A percentile compares a stretch with the other conserved stretches of the same genome.
These are phyloP conservation scores for Ariolimax columbianus DNA, from an alignment of 2,888 invertebrate genomes.

Conservation along the genomic window DNA sequence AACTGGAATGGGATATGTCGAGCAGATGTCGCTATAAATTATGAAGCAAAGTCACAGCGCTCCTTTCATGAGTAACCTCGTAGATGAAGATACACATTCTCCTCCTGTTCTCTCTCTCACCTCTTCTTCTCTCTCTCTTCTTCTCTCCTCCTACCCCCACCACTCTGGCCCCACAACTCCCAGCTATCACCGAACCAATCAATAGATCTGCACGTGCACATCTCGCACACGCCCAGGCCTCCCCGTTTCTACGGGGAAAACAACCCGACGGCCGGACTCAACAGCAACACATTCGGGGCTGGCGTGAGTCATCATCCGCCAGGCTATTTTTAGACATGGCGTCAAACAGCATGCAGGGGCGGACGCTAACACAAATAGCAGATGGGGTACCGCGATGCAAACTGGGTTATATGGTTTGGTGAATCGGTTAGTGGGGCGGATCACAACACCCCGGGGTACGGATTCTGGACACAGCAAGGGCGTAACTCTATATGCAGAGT, in stretches of 20 bases:
- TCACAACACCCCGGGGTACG: too few species aligned
- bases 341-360: neutral
- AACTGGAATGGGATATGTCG: too few species aligned
- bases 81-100: too few species aligned
- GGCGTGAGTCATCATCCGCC: constrained; percentile 1
- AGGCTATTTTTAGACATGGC: constrained; percentile 14
- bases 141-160: neutral
- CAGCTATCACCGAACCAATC: neutral
- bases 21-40: too few species aligned
- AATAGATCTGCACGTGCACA: neutral
- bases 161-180: neutral
- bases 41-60: too few species aligned
- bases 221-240: neutral
- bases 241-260: neutral
- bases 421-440: too few species aligned
- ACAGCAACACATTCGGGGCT: neutral
- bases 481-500: too few species aligned
- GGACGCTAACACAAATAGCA: too few species aligned
- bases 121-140: neutral
- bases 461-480: too few species aligned
- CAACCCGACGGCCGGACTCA: neutral
- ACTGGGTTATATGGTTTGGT: too few species aligned
- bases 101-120: neutral
- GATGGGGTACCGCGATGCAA: too few species aligned
- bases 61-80: too few species aligned